Evolutionary conservation across 2,113 vertebrate species (phyloP).

Genomic region (Euleptes europaea): DNA sequence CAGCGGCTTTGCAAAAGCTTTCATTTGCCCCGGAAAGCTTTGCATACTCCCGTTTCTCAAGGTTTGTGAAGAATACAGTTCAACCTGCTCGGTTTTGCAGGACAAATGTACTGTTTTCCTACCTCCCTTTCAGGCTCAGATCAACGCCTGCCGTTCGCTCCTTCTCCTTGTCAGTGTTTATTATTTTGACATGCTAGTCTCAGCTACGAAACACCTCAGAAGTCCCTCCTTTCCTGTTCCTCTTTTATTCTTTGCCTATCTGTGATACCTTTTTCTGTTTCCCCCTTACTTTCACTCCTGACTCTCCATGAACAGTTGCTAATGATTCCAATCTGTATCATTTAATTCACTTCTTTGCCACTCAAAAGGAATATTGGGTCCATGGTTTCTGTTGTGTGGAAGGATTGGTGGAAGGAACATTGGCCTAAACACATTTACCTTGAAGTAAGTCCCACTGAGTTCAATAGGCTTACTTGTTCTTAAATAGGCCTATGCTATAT

Average conservation of each 20-base stretch:
- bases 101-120: conserved; percentile 10
- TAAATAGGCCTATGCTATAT: background rate
- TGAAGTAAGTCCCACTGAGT: background rate
- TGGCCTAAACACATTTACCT: background rate
- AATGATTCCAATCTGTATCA: background rate
- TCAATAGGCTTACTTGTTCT: background rate
- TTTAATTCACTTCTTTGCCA: background rate
- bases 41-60: conserved; percentile 27
- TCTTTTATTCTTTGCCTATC: background rate
- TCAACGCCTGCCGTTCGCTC: conserved; percentile 1
- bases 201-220: conserved; percentile 8
- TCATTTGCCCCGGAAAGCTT: conserved; percentile 45
- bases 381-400: background rate
- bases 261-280: background rate
- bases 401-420: background rate
- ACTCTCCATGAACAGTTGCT: background rate
- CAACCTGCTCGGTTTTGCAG: conserved; percentile 49
- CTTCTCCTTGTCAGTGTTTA: conserved; percentile 17
- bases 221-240: background rate
- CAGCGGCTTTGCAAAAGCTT: conserved; percentile 12
- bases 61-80: conserved; percentile 17
- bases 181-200: background rate
- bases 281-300: background rate
- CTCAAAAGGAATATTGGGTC: background rate
- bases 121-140: conserved; percentile 20